These are phyloP conservation scores for Lepidonotus clava DNA, from an alignment of 2,888 invertebrate genomes.

Conservation along the genomic window DNA sequence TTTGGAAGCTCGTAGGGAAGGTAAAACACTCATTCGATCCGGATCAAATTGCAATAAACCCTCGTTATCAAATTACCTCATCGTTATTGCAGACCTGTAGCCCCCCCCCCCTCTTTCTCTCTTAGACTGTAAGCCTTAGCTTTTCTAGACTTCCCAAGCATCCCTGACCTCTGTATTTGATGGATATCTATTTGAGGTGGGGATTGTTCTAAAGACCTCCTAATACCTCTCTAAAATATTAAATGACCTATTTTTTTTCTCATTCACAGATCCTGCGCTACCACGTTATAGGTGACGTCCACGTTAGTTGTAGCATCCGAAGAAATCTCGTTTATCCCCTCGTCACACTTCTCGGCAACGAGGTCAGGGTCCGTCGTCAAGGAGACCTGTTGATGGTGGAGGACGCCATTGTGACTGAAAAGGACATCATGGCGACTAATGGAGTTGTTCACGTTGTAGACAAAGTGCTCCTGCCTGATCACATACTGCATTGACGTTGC, in stretches of 20 bases:
- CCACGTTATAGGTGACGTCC: conserved; percentile 5
- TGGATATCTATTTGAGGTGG: too few species aligned
- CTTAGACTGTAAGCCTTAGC: too few species aligned
- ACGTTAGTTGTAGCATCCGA: conserved; percentile 28
- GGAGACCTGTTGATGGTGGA: conserved; percentile 79
- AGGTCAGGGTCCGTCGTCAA: conserved; percentile 26
- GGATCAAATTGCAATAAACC: too few species aligned
- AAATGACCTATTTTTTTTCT: not conserved
- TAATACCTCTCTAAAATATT: not conserved
- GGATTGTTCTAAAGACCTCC: not conserved
- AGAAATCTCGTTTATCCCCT: conserved; percentile 44
- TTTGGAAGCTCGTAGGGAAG: too few species aligned
- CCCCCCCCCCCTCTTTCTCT: too few species aligned
- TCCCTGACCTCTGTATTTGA: too few species aligned
- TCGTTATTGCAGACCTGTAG: too few species aligned
- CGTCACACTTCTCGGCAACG: conserved; percentile 33
- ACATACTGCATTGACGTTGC: conserved; percentile 62
- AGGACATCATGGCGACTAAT: conserved; percentile 80
- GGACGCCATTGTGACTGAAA: conserved; percentile 77
- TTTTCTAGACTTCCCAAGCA: too few species aligned
- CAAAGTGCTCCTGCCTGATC: conserved; percentile 81
- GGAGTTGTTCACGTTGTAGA: conserved; percentile 82
- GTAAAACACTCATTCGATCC: too few species aligned
- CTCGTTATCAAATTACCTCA: too few species aligned
- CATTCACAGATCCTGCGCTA: not conserved